These are phyloP conservation scores for Mythimna impura DNA, from an alignment of 2,888 invertebrate species.

Conservation along the genomic window DNA sequence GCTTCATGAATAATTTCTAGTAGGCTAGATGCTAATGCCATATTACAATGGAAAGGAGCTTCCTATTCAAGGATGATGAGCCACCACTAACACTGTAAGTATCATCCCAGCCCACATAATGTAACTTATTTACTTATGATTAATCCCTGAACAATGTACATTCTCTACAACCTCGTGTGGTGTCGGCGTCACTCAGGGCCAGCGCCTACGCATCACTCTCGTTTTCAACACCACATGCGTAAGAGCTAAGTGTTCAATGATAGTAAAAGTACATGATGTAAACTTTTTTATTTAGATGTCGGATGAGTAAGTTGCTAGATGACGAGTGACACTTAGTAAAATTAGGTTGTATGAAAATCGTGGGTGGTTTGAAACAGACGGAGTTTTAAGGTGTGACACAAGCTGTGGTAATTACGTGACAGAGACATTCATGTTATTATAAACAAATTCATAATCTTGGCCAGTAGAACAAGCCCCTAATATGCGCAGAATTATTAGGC, in stretches of 20 bases:
- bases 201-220: conserved; percentile 75
- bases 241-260: conserved; percentile 46
- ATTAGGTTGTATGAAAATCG: background rate
- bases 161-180: conserved; percentile 54
- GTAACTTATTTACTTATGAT: conserved; percentile 40
- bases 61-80: conserved; percentile 4
- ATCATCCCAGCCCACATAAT: conserved; percentile 31
- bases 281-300: conserved; percentile 20
- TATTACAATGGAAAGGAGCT: background rate
- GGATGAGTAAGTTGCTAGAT: conserved; percentile 4
- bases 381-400: background rate
- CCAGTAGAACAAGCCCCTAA: conserved; percentile 22
- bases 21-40: background rate
- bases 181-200: conserved; percentile 71
- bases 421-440: background rate
- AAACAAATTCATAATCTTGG: conserved; percentile 14
- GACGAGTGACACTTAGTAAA: conserved; percentile 8
- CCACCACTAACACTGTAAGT: background rate
- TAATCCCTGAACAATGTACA: conserved; percentile 45
- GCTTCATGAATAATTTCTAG: background rate
- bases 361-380: background rate
- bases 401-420: conserved; percentile 9
- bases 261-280: conserved; percentile 52
- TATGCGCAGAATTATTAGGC: background rate
- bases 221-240: conserved; percentile 71